A percentile compares a stretch with the other conserved stretches of the same genome.
Evolutionary conservation across 2,888 invertebrate genomes (phyloP).

Genomic region (Fissipunctia ypsillon): DNA sequence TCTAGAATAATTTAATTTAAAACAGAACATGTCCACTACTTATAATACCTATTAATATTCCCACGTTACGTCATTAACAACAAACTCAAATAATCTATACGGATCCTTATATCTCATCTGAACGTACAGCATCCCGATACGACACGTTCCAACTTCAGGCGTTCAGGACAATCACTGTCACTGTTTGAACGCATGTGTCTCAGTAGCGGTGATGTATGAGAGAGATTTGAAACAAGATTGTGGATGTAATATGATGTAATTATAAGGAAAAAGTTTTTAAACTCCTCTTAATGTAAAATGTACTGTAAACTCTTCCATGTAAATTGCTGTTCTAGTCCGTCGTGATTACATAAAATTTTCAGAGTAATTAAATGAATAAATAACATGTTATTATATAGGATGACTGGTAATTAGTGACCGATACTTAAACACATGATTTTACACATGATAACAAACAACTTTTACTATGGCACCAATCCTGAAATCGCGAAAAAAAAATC

Average conservation of each 20-base stretch:
- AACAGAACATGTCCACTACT: too few relatives aligned
- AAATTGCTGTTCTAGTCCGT: not conserved
- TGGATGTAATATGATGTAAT: not conserved
- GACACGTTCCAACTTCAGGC: conserved; percentile 43
- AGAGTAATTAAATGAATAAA: not conserved
- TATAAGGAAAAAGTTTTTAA: not conserved
- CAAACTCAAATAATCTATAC: not conserved
- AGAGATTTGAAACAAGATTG: conserved; percentile 27
- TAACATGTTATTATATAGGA: not conserved
- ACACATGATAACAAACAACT: too few relatives aligned
- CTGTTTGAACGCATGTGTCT: not conserved
- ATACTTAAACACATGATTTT: too few relatives aligned
- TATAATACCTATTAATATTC: not conserved
- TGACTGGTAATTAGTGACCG: too few relatives aligned
- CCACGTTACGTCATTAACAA: conserved; percentile 2
- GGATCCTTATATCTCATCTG: not conserved
- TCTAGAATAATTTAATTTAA: too few relatives aligned
- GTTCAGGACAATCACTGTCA: conserved; percentile 42
- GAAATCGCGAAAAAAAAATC: too few relatives aligned
- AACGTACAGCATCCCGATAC: conserved; percentile 6
- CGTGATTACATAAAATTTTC: not conserved
- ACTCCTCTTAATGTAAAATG: not conserved
- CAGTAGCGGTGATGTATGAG: conserved; percentile 15
- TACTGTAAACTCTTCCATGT: not conserved
- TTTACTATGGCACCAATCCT: too few relatives aligned